Conservation (phyloP, 2,888 invertebrate species). For the Plutella xylostella region DNA sequence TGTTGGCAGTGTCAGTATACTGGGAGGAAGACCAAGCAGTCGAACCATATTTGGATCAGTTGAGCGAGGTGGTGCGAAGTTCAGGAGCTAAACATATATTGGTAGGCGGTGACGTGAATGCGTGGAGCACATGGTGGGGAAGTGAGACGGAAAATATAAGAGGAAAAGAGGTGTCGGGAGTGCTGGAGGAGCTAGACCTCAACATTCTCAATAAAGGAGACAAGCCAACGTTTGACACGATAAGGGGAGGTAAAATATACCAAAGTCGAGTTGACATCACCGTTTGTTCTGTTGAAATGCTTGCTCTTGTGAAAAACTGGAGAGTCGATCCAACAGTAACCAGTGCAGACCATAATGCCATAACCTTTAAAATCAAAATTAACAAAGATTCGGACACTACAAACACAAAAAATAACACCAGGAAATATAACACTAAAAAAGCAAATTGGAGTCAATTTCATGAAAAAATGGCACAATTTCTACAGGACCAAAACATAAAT, state of each 20-base stretch:
- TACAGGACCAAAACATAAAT: background rate
- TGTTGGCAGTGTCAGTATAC: background rate
- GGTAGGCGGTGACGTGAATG: slow-evolving; percentile 19
- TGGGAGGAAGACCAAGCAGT: background rate
- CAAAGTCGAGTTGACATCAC: slow-evolving; percentile 12
- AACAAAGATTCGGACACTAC: slow-evolving; percentile 5
- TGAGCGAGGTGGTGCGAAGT: background rate
- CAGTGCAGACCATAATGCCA: slow-evolving; percentile 19
- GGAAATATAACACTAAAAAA: background rate
- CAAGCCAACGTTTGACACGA: slow-evolving; percentile 12
- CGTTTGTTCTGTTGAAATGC: background rate
- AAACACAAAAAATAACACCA: background rate
- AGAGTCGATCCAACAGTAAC: slow-evolving; percentile 6
- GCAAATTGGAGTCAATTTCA: background rate
- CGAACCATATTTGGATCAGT: background rate
- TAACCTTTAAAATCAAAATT: slow-evolving; percentile 14
- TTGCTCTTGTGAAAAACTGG: slow-evolving; percentile 3
- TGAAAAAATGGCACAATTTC: too few species aligned
- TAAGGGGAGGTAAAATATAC: slow-evolving; percentile 9
- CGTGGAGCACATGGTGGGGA: slow-evolving; percentile 19
- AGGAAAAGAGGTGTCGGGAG: slow-evolving; percentile 9
- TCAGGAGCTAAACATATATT: slow-evolving; percentile 5
- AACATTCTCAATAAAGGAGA: slow-evolving; percentile 9
- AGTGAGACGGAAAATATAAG: slow-evolving; percentile 13
- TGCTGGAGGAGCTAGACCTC: slow-evolving; percentile 10